Evolutionary conservation across 1,140 invertebrate species (phyloP), one percentile per base, ranked within the genome.

Genomic region (Neotoxoptera formosana): DNA sequence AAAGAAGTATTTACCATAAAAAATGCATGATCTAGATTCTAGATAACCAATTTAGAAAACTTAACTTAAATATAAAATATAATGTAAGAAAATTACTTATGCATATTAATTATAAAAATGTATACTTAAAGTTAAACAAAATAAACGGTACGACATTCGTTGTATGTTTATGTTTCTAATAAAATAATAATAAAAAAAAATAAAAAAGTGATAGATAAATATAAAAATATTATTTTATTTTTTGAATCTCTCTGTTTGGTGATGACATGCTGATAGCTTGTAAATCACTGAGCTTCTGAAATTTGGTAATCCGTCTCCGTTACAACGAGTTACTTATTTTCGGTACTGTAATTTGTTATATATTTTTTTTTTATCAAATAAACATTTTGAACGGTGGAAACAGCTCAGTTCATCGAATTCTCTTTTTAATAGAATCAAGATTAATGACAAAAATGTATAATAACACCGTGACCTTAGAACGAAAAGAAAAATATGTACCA

Each of bases 361-460:
- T 47, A 6, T 21, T 56, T 90, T 90, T 89, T 51, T 56, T 30
- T 60, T 60, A 91, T 76, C 60, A 47, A 91, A 91, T 76, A 56
- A 36, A 83, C 67, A 51, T 14, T 92, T 51, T 48, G 47, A 83
- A 92, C 67, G 47, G 45, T 41, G 17, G 47, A 76, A 83, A 83
- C 60, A 21, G 67, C 41, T 91, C 45, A 41, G 51, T 45, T 67
- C 90, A 21, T 14, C 67, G 90, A 92, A 48, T 48, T n/a, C 17
- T 23, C n/a, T 36, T 47, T 92, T 92, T 92, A 81, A 92, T 92
- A 48, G 67, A 92, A 83, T 83, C 67, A 81, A 83, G 90, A 92
- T 92, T 92, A 51, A 92, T 92, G 67, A 92, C 67, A 83, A 92
- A 92, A 92, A 92, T 92, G n/a, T 92, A 92, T 92, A 92, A 92